phyloP scores from a whole-genome alignment of 2,113 vertebrate species.

The Bolborhynchus lineola region DNA sequence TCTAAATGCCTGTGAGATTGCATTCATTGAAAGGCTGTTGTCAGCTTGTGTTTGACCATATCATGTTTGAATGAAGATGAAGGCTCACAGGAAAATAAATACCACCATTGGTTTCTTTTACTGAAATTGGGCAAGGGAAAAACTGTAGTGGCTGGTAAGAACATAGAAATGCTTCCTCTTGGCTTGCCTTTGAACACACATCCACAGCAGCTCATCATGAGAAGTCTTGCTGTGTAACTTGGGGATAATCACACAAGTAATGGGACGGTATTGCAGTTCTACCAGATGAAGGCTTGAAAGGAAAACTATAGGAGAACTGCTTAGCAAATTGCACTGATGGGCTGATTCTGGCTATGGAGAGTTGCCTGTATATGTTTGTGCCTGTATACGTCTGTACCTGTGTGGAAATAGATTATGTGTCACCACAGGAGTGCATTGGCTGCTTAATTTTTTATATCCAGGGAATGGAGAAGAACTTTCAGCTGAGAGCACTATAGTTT shows the following conservation, averaged over 20 bases:
- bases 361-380: accelerated
- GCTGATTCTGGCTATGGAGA: neutral
- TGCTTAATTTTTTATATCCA: neutral
- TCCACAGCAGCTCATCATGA: accelerated
- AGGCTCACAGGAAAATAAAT: neutral
- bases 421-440: neutral
- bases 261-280: neutral
- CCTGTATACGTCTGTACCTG: neutral
- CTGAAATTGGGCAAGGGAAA: neutral
- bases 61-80: neutral
- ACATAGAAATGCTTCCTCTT: neutral
- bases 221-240: neutral
- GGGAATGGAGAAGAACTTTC: neutral
- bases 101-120: neutral
- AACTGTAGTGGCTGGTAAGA: neutral
- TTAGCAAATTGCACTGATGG: accelerated
- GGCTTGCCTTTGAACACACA: neutral
- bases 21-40: neutral
- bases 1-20: neutral
- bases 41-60: neutral
- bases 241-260: neutral
- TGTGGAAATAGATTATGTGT: neutral
- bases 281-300: neutral
- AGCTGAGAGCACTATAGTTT: neutral
- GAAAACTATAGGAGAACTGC: neutral